A percentile compares a stretch with the other conserved stretches of the same genome.
Conservation (phyloP, 1,140 invertebrate species). For the Oedothorax gibbosus region DNA sequence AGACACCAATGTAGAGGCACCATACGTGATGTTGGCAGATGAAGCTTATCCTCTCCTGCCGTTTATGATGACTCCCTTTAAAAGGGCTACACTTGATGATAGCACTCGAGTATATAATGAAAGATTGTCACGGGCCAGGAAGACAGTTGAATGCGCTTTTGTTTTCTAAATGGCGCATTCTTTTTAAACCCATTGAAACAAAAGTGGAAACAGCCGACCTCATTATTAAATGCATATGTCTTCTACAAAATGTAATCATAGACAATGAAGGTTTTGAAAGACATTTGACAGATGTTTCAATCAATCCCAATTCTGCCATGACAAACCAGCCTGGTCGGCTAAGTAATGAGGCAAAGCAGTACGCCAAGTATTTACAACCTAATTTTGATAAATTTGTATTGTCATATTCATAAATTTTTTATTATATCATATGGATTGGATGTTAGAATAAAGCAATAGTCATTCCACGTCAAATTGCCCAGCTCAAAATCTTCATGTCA, state of each 20-base stretch:
- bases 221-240: neutral
- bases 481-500: no score
- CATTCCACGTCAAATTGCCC: no score
- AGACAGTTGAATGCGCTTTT: slow-evolving; percentile 8
- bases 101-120: slow-evolving; percentile 66
- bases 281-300: neutral
- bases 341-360: neutral
- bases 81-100: slow-evolving; percentile 64
- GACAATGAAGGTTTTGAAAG: neutral
- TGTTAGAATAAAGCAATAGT: no score
- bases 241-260: neutral
- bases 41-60: slow-evolving; percentile 69
- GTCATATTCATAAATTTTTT: no score
- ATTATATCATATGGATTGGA: no score
- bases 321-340: neutral
- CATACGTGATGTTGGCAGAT: slow-evolving; percentile 70
- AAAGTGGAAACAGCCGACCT: neutral
- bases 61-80: slow-evolving; percentile 70
- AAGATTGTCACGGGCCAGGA: slow-evolving; percentile 11
- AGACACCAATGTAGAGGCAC: slow-evolving; percentile 62
- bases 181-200: neutral
- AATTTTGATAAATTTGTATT: neutral
- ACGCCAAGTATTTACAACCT: neutral
- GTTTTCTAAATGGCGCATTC: slow-evolving; percentile 5
- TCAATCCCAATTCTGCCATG: neutral